These are phyloP conservation scores for Achroia grisella DNA, from an alignment of 1,140 invertebrate species.

Conservation along the genomic window DNA sequence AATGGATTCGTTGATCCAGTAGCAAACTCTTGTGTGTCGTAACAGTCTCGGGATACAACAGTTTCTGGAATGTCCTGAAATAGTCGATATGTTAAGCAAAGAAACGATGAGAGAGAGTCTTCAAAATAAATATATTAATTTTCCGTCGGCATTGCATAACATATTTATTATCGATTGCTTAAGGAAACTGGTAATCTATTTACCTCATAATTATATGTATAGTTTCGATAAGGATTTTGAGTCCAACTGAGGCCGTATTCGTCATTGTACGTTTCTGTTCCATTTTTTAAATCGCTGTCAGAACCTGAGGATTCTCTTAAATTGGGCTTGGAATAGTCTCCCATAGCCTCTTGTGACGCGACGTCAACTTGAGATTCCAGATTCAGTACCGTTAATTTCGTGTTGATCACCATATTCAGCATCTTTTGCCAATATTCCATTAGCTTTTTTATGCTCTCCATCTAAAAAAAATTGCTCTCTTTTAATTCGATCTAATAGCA, in stretches of 20 bases:
- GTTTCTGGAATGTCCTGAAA: constrained; percentile 25
- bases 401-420: constrained; percentile 51
- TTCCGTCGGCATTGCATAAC: too few species aligned
- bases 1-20: background rate
- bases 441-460: constrained; percentile 51
- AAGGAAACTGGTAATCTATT: too few species aligned
- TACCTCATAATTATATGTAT: constrained; percentile 19
- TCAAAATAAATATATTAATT: too few species aligned
- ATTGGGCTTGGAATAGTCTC: constrained; percentile 41
- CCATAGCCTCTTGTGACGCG: constrained; percentile 46
- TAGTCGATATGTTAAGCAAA: too few species aligned
- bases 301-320: constrained; percentile 35
- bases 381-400: constrained; percentile 33
- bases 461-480: constrained; percentile 27
- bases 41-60: constrained; percentile 16
- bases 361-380: constrained; percentile 35
- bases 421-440: constrained; percentile 58
- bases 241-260: constrained; percentile 36
- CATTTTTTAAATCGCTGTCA: constrained; percentile 40
- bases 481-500: too few species aligned
- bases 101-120: too few species aligned
- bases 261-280: constrained; percentile 26
- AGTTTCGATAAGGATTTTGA: constrained; percentile 25
- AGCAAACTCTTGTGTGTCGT: constrained; percentile 13
- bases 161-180: too few species aligned